Percentiles rank a stretch among this genome's conserved stretches.
Conservation (phyloP, 2,113 vertebrate species). For the Cephalophus harveyi region DNA sequence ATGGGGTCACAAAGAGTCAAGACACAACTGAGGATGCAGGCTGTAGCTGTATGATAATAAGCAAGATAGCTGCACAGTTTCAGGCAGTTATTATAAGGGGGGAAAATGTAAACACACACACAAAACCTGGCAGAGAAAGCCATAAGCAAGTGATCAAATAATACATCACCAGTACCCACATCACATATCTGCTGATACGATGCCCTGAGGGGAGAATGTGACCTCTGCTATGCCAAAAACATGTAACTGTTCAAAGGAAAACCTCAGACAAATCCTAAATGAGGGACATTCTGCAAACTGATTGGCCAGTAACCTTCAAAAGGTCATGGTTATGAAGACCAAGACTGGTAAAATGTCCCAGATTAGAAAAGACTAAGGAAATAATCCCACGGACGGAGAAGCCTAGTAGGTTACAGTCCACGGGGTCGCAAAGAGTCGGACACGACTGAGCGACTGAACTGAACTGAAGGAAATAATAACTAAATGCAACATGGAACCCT, state of each 20-base stretch:
- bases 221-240: not conserved
- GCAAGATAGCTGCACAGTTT: not conserved
- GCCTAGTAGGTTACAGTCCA: too few relatives aligned
- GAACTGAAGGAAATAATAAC: not conserved
- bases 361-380: not conserved
- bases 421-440: too few relatives aligned
- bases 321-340: not conserved
- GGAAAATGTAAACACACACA: not conserved
- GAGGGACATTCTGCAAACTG: not conserved
- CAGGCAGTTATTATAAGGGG: not conserved
- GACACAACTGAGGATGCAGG: not conserved
- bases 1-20: not conserved
- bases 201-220: not conserved
- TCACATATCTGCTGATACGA: not conserved
- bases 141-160: not conserved
- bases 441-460: too few relatives aligned
- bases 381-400: too few relatives aligned
- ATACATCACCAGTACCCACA: not conserved
- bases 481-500: not conserved
- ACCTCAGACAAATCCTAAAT: not conserved
- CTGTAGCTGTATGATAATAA: not conserved
- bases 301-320: not conserved
- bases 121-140: not conserved
- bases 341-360: not conserved
- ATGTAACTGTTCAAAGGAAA: not conserved